Percentiles rank a stretch among this genome's conserved stretches.
Conservation (phyloP, 2,888 invertebrate genomes). For the Eugnorisma glareosa region DNA sequence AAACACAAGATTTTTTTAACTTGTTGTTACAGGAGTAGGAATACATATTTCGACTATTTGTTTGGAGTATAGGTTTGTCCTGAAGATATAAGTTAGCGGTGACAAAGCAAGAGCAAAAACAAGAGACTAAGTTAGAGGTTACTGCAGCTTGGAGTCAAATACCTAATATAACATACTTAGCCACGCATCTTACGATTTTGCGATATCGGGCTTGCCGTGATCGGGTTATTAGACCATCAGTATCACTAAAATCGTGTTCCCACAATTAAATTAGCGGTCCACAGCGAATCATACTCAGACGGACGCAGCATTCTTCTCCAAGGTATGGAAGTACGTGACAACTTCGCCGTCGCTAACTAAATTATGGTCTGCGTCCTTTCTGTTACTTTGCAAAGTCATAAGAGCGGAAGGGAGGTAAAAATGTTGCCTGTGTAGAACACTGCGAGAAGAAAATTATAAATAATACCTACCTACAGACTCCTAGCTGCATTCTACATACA, state of each 20-base stretch:
- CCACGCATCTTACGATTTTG: not conserved
- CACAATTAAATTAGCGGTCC: conserved; percentile 7
- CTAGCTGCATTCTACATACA: not conserved
- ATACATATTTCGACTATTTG: not conserved
- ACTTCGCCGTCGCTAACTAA: conserved; percentile 73
- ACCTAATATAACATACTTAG: not conserved
- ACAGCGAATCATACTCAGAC: conserved; percentile 18
- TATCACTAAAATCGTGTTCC: not conserved
- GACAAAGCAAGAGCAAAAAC: not conserved
- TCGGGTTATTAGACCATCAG: too few species aligned
- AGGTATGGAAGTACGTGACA: conserved; percentile 72
- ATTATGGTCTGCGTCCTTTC: conserved; percentile 70
- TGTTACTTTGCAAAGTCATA: conserved; percentile 55
- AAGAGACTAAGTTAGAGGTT: not conserved
- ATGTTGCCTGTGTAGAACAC: conserved; percentile 24
- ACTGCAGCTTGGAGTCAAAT: not conserved
- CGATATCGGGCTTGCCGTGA: too few species aligned
- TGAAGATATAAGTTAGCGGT: not conserved
- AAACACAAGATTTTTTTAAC: not conserved
- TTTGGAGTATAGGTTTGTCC: not conserved
- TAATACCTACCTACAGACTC: not conserved
- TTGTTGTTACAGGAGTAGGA: not conserved
- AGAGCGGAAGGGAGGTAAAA: conserved; percentile 49
- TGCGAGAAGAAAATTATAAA: conserved; percentile 18
- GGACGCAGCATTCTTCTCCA: conserved; percentile 66